phyloP scores from a whole-genome alignment of 2,888 invertebrate species.

The Drosophila aldrichi region DNA sequence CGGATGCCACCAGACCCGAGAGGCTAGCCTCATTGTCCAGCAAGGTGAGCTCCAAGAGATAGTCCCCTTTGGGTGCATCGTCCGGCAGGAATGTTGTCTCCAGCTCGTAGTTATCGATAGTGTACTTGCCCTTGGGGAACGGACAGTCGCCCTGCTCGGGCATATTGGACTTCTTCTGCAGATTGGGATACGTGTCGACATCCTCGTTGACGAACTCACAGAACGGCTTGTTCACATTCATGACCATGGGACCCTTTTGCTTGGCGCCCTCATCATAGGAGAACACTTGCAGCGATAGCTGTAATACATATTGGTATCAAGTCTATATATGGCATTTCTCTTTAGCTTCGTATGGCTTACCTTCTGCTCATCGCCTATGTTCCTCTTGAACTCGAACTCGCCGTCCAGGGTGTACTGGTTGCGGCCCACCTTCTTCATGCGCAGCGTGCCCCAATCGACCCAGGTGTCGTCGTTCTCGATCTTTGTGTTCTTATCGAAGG shows the following conservation, averaged over 20 bases:
- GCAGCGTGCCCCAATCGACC: conserved; percentile 76
- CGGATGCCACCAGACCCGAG: conserved; percentile 54
- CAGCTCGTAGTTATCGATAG: conserved; percentile 66
- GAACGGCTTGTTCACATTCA: conserved; percentile 62
- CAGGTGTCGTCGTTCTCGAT: conserved; percentile 64
- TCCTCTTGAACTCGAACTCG: conserved; percentile 62
- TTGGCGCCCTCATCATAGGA: conserved; percentile 51
- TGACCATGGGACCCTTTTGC: conserved; percentile 57
- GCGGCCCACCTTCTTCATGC: conserved; percentile 69
- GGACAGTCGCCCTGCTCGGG: conserved; percentile 71
- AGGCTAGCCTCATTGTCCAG: conserved; percentile 58
- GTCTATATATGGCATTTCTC: not conserved
- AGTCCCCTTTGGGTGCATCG: conserved; percentile 72
- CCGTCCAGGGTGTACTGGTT: conserved; percentile 72
- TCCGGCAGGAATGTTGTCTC: conserved; percentile 69
- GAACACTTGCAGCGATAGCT: conserved; percentile 66
- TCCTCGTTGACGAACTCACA: conserved; percentile 72
- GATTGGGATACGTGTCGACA: conserved; percentile 64
- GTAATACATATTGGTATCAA: too few relatives aligned
- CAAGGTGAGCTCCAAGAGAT: conserved; percentile 57
- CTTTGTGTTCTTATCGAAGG: conserved; percentile 58
- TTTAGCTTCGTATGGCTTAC: conserved; percentile 31
- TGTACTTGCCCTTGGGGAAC: conserved; percentile 71
- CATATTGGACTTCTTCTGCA: conserved; percentile 65
- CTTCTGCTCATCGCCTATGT: conserved; percentile 71